A percentile compares a stretch with the other conserved stretches of the same genome.
Conservation (phyloP, 2,113 vertebrate genomes). For the Periophthalmodon schlosseri region DNA sequence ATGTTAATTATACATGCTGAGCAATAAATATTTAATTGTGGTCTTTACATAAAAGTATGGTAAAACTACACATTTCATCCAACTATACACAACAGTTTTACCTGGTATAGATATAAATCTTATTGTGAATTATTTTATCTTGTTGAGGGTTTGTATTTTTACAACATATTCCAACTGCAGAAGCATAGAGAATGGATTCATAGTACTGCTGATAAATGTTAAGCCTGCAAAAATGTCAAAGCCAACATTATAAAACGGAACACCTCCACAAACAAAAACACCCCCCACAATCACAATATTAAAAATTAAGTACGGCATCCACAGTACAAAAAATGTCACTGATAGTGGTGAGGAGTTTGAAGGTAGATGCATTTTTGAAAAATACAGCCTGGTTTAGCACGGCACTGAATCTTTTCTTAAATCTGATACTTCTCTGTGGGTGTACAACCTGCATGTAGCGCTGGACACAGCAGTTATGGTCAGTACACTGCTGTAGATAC, state of each 20-base stretch:
- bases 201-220: conserved; percentile 21
- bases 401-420: conserved; percentile 5
- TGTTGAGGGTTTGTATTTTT: background rate
- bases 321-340: conserved; percentile 10
- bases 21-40: too few relatives aligned
- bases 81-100: background rate
- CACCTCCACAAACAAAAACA: background rate
- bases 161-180: conserved; percentile 10
- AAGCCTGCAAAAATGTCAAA: background rate
- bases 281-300: conserved; percentile 23
- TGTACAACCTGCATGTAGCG: conserved; percentile 38
- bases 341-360: conserved; percentile 25
- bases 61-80: background rate
- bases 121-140: too few relatives aligned
- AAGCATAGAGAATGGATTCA: conserved; percentile 40
- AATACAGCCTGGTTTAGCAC: conserved; percentile 21
- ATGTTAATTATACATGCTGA: too few relatives aligned
- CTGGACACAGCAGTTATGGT: conserved; percentile 31
- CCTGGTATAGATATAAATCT: too few relatives aligned
- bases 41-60: conserved; percentile 23
- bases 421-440: background rate
- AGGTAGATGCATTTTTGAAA: conserved; percentile 33
- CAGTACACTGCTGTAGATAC: conserved; percentile 12
- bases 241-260: background rate
- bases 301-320: conserved; percentile 19